phyloP scores from a whole-genome alignment of 2,113 vertebrate species.

The Urocitellus parryii region DNA sequence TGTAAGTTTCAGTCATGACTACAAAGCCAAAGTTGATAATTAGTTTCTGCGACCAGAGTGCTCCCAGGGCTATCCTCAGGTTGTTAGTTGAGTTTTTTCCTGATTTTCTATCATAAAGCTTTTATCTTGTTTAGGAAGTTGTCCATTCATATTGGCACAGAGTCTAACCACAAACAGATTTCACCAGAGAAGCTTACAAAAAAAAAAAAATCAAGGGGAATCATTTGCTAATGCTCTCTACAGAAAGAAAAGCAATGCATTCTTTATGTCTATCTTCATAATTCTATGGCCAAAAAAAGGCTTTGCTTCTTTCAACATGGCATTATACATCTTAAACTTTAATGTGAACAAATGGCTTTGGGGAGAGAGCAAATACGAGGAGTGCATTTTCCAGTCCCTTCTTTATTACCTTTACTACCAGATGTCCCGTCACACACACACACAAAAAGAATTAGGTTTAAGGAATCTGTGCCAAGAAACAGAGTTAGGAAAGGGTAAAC shows the following conservation, averaged over 20 bases:
- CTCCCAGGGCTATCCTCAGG: constrained; percentile 33
- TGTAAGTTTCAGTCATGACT: not conserved
- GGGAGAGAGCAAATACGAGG: not conserved
- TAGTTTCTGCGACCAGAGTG: constrained; percentile 37
- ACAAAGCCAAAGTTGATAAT: constrained; percentile 17
- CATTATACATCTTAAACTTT: not conserved
- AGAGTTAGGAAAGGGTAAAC: not conserved
- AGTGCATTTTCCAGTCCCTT: not conserved
- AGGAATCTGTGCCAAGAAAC: constrained; percentile 41
- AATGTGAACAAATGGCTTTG: constrained; percentile 23
- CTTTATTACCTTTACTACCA: not conserved
- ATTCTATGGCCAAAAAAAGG: not conserved
- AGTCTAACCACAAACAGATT: constrained; percentile 60
- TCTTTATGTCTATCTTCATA: not conserved
- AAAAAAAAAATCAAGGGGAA: not conserved
- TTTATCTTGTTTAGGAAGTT: constrained; percentile 27
- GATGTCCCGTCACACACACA: not conserved
- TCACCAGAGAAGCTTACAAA: constrained; percentile 21
- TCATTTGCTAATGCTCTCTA: not conserved
- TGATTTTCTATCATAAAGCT: constrained; percentile 38
- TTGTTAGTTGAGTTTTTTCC: constrained; percentile 36
- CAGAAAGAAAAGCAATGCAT: constrained; percentile 17
- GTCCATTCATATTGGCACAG: constrained; percentile 6
- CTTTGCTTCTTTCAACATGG: constrained; percentile 30
- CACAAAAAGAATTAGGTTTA: constrained; percentile 27